phyloP scores from a whole-genome alignment of 2,797 vertebrate genomes.

The Brachymystax lenok region DNA sequence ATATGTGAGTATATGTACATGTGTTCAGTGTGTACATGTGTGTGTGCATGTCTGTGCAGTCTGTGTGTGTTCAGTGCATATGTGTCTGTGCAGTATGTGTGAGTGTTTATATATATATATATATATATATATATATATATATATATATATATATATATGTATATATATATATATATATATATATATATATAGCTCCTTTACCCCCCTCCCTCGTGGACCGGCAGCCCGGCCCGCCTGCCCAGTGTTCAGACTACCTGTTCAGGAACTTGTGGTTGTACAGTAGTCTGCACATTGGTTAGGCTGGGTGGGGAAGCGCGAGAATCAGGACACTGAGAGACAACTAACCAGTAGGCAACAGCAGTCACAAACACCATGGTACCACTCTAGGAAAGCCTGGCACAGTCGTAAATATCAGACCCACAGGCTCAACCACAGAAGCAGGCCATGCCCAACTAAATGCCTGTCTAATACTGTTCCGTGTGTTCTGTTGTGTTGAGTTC shows the following conservation, averaged over 20 bases:
- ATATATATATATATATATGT: too few relatives aligned
- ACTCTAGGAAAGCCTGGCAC: neutral
- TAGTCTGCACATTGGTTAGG: slow-evolving; percentile 93
- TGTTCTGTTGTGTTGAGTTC: neutral
- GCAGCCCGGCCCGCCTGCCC: slow-evolving; percentile 91
- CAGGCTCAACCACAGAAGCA: neutral
- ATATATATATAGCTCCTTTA: neutral
- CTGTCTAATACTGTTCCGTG: too few relatives aligned
- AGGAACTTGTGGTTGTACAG: slow-evolving; percentile 96
- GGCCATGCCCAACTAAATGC: neutral
- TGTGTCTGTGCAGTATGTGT: neutral
- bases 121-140: too few relatives aligned
- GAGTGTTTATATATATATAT: neutral
- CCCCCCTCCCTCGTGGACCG: slow-evolving; percentile 22
- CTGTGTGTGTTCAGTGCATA: neutral
- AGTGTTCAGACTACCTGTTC: slow-evolving; percentile 99
- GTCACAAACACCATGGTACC: neutral
- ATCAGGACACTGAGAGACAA: neutral
- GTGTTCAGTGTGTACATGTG: neutral
- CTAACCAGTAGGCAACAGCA: neutral
- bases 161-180: too few relatives aligned
- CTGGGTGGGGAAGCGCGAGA: slow-evolving; percentile 86
- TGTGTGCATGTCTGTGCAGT: neutral
- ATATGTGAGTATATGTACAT: neutral
- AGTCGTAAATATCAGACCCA: neutral